Conservation (phyloP, 1,140 invertebrate genomes). For the Nasonia longicornis region DNA sequence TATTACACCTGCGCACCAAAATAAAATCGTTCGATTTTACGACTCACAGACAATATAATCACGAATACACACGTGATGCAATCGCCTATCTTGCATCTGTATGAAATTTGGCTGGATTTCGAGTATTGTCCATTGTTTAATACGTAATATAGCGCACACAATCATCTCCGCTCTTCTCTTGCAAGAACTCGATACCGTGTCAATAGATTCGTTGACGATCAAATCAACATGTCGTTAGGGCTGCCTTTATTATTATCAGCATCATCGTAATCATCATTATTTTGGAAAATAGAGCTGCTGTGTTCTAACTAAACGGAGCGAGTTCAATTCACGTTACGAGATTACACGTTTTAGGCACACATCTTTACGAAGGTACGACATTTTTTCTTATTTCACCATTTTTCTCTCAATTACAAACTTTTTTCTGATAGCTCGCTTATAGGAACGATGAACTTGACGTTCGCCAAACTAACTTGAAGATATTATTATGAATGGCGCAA, state of each 20-base stretch:
- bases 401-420: background rate
- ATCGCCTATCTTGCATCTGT: background rate
- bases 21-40: background rate
- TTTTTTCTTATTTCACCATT: background rate
- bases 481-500: background rate
- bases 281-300: slow-evolving; percentile 33
- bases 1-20: background rate
- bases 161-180: background rate
- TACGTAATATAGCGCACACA: slow-evolving; percentile 23
- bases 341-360: slow-evolving; percentile 40
- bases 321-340: slow-evolving; percentile 36
- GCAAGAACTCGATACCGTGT: background rate
- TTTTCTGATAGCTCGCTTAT: background rate
- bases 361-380: slow-evolving; percentile 35
- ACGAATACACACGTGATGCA: background rate
- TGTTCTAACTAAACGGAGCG: slow-evolving; percentile 26
- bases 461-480: background rate
- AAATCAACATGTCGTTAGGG: too few species aligned
- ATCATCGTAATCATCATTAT: background rate
- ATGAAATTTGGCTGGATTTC: slow-evolving; percentile 42
- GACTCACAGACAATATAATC: background rate
- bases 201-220: background rate
- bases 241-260: background rate
- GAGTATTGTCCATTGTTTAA: slow-evolving; percentile 42
- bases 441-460: slow-evolving; percentile 25